Base-by-base conservation (phyloP, 2,888 invertebrate species). In the Phragmatobia fuliginosa region DNA sequence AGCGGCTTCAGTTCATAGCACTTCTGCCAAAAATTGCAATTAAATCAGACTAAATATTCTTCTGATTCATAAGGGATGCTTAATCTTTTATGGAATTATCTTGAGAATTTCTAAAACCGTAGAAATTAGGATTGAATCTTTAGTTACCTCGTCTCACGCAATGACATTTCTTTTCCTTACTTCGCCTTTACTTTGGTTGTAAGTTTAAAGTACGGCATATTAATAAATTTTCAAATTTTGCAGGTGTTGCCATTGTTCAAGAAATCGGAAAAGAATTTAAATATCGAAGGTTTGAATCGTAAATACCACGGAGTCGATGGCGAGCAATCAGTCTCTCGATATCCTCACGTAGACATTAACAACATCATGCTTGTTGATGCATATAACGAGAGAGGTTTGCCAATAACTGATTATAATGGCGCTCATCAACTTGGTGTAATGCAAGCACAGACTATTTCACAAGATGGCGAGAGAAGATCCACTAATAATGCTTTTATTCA, bases 401-500 rank as follows among this genome's bases (percentile, higher is more conserved):
- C 94, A 0, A 80, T 95, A 11, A 81, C 91, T 0, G 97, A 97
- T 80, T 95, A 93, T 72, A 97, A 96, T 76, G 94, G 93, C 0
- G 94, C 90, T 4, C 66, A 87, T 7, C 96, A 96, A 83, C 79
- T 96, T 8, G 96, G 96, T 0, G 94, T 96, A 0, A 96, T 95
- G 92, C 90, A 96, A 64, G 84, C 96, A 0, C 97, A 97, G 84
- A 91, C 95, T 1, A 94, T 96, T 0, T 85, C 95, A 0, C 86
- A 92, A 49, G 88, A 96, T 72, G 97, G 97, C 0, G 87, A 90
- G 77, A 92, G 97, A 69, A 90, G 94, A 21, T 97, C 97, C 18
- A 94, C 96, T 0, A 97, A 97, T 83, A 92, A 88, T 0, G 97
- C 97, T 0, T 97, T 96, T 82, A 96, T 97, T n/a, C 90, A 96